Conservation (phyloP, 2,888 invertebrate species). For the Amorpha juglandis region DNA sequence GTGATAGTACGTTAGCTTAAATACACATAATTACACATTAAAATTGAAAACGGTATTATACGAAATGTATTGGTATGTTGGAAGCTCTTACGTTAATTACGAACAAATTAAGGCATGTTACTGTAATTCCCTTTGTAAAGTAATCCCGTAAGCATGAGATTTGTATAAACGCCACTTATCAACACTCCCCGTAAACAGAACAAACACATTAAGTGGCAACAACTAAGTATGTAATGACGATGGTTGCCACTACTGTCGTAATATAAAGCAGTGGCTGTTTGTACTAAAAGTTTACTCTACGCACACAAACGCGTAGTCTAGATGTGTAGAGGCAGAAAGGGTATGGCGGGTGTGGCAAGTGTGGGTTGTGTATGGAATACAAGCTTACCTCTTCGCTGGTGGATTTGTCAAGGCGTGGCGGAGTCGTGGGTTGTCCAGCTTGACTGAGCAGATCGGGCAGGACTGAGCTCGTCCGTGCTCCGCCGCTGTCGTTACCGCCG, state of each 20-base stretch:
- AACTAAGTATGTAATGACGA: constrained; percentile 2
- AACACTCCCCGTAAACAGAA: constrained; percentile 24
- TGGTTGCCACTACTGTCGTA: constrained; percentile 26
- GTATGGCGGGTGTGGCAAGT: neutral
- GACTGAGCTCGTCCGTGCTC: constrained; percentile 95
- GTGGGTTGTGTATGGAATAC: constrained; percentile 37
- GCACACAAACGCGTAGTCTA: constrained; percentile 16
- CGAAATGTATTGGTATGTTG: constrained; percentile 38
- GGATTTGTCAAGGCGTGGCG: constrained; percentile 95
- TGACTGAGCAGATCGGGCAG: constrained; percentile 97
- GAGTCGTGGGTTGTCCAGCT: constrained; percentile 92
- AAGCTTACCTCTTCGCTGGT: constrained; percentile 96
- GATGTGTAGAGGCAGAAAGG: constrained; percentile 5
- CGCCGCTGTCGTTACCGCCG: constrained; percentile 83
- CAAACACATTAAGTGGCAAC: constrained; percentile 11
- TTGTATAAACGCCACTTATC: constrained; percentile 44
- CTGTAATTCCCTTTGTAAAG: constrained; percentile 41
- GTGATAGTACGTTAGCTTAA: neutral
- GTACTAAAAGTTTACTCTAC: constrained; percentile 19
- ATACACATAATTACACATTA: constrained; percentile 1
- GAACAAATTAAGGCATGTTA: constrained; percentile 47
- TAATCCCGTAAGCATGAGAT: constrained; percentile 51
- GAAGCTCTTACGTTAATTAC: constrained; percentile 51
- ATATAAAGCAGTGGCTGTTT: constrained; percentile 22
- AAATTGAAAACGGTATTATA: neutral